phyloP scores from a whole-genome alignment of 2,113 vertebrate species.

The Mastomys coucha region DNA sequence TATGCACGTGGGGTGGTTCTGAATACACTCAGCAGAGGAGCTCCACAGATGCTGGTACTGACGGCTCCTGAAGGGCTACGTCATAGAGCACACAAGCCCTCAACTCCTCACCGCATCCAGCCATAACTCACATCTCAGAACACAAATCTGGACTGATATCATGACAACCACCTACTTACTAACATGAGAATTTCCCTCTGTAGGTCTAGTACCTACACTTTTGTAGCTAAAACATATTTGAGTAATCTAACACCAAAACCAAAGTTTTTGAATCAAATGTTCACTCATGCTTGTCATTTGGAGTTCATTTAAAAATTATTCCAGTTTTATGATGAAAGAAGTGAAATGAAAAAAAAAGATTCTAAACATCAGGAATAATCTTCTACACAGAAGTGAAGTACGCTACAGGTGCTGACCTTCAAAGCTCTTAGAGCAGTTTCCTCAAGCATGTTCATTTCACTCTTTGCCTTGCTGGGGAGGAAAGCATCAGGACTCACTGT shows the following conservation, averaged over 20 bases:
- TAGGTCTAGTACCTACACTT: background rate
- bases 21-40: background rate
- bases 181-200: conserved; percentile 11
- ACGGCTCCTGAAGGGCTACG: background rate
- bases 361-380: conserved; percentile 5
- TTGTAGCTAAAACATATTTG: conserved; percentile 1
- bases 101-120: conserved; percentile 43
- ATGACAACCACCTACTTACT: conserved; percentile 46
- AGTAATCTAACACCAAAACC: conserved; percentile 47
- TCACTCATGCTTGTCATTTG: conserved; percentile 18
- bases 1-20: background rate
- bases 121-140: conserved; percentile 2
- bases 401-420: background rate
- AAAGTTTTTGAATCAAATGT: conserved; percentile 55
- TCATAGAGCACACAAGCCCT: background rate
- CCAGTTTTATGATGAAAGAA: conserved; percentile 44
- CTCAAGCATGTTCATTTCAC: background rate
- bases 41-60: background rate
- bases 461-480: background rate
- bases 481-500: background rate
- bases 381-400: background rate
- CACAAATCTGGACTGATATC: background rate
- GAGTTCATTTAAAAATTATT: conserved; percentile 41
- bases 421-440: background rate
- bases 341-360: conserved; percentile 54